phyloP scores from a whole-genome alignment of 2,797 vertebrate species.

The Lepus oiostolus region DNA sequence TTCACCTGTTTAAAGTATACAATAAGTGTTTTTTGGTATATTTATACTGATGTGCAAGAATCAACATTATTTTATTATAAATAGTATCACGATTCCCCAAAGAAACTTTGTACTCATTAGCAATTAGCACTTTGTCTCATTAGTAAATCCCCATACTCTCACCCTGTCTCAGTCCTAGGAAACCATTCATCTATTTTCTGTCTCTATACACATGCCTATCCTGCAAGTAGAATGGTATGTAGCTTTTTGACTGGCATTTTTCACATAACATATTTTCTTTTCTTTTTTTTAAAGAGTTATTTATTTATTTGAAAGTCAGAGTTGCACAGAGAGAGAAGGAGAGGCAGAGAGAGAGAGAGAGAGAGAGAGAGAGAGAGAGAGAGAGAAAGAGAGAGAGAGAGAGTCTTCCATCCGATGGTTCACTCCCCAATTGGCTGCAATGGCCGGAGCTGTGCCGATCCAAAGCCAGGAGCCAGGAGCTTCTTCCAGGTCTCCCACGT shows the following conservation, averaged over 20 bases:
- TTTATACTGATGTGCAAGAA: neutral
- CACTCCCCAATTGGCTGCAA: too few relatives aligned
- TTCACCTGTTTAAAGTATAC: neutral
- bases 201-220: neutral
- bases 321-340: too few relatives aligned
- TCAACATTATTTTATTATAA: neutral
- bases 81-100: conserved; percentile 53
- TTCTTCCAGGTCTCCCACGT: too few relatives aligned
- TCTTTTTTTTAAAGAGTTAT: too few relatives aligned
- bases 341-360: too few relatives aligned
- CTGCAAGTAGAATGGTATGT: neutral
- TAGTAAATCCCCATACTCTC: conserved; percentile 20
- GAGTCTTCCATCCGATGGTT: too few relatives aligned
- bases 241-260: neutral
- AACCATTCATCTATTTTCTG: conserved; percentile 55
- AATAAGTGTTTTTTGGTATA: neutral
- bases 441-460: too few relatives aligned
- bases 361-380: too few relatives aligned
- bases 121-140: neutral
- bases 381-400: too few relatives aligned
- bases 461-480: too few relatives aligned
- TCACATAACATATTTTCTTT: conserved; percentile 26
- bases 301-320: too few relatives aligned
- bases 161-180: neutral
- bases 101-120: conserved; percentile 54